phyloP scores from a whole-genome alignment of 2,888 invertebrate species.

The Odontothrips loti region DNA sequence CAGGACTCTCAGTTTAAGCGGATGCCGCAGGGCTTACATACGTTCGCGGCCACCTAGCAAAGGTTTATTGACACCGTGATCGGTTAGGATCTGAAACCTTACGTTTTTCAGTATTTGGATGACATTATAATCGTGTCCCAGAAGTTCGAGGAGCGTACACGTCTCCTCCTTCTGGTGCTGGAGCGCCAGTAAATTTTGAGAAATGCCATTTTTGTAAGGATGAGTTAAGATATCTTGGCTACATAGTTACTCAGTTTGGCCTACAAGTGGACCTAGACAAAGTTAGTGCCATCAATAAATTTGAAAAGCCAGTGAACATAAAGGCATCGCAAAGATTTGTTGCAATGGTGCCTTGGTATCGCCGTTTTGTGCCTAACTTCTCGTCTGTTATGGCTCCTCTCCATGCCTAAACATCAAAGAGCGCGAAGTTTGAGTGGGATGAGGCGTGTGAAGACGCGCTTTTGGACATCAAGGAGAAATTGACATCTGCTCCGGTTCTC shows the following conservation, averaged over 20 bases:
- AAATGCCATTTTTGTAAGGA: constrained; percentile 24
- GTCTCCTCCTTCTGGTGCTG: too few species aligned
- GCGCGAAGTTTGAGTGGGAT: not conserved
- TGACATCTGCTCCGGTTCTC: not conserved
- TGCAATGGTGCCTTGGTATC: constrained; percentile 36
- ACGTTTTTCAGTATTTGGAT: too few species aligned
- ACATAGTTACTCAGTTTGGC: constrained; percentile 29
- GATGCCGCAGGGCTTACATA: too few species aligned
- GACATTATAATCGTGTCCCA: too few species aligned
- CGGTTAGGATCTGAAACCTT: too few species aligned
- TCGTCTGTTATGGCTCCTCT: constrained; percentile 39
- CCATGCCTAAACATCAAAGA: not conserved
- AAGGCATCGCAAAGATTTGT: constrained; percentile 17
- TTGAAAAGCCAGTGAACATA: constrained; percentile 27
- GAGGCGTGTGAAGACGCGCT: not conserved
- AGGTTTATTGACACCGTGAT: too few species aligned
- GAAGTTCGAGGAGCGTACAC: too few species aligned
- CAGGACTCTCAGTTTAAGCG: too few species aligned
- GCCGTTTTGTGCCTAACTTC: constrained; percentile 37
- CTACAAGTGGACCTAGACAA: constrained; percentile 30
- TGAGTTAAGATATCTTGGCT: constrained; percentile 29
- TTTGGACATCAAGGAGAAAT: not conserved
- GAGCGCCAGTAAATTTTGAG: too few species aligned
- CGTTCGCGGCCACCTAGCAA: too few species aligned
- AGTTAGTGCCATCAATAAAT: constrained; percentile 19